Percentiles rank a stretch among this genome's conserved stretches.
phyloP scores from a whole-genome alignment of 2,113 vertebrate genomes.

The Telmatochromis sp. region DNA sequence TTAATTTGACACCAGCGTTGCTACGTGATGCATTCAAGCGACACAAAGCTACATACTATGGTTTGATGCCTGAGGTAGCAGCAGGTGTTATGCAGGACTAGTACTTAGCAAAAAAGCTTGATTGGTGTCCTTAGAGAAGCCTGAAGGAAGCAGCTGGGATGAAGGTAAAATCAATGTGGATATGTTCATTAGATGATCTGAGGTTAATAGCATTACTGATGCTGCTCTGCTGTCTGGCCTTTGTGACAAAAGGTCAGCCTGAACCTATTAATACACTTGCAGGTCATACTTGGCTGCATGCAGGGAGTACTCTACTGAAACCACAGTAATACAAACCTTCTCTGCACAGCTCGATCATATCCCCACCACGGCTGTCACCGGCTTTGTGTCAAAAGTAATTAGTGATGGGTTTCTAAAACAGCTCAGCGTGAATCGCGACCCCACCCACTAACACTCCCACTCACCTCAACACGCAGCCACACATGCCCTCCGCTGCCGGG shows the following conservation, averaged over 20 bases:
- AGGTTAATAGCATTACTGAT: slow-evolving; percentile 23
- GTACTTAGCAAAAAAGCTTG: neutral
- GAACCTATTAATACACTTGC: neutral
- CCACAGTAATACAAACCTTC: neutral
- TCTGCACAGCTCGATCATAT: neutral
- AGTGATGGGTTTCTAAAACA: neutral
- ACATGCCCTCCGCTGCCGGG: neutral
- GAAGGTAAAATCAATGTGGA: slow-evolving; percentile 7
- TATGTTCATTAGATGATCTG: slow-evolving; percentile 10
- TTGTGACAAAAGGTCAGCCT: slow-evolving; percentile 11
- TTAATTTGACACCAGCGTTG: neutral
- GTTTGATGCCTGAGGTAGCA: neutral
- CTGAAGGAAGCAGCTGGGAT: neutral
- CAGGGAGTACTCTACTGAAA: neutral
- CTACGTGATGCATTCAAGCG: neutral
- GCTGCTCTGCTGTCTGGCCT: neutral
- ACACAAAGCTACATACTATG: neutral
- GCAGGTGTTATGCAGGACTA: neutral
- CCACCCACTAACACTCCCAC: neutral
- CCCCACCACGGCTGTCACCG: neutral
- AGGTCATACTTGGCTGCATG: neutral
- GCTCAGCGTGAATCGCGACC: neutral
- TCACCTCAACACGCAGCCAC: neutral
- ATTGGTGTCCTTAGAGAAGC: neutral
- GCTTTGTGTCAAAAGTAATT: slow-evolving; percentile 15